These are phyloP conservation scores for Colossoma macropomum DNA, from an alignment of 2,113 vertebrate species.

Conservation along the genomic window DNA sequence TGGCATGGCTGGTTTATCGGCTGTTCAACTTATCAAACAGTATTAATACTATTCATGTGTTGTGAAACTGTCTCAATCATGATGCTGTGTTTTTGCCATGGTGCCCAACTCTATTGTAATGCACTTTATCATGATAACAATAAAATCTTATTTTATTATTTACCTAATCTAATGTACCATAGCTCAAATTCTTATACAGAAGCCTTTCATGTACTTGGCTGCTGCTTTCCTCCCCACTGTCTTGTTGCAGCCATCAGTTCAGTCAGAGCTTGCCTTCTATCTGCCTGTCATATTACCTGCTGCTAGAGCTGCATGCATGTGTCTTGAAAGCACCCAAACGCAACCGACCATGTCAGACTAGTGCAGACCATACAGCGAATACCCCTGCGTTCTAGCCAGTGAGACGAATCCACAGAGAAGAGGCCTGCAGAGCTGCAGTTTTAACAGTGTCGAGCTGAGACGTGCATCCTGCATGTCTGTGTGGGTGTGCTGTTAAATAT, in stretches of 20 bases:
- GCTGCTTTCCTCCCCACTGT: conserved; percentile 22
- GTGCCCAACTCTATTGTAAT: too few species aligned
- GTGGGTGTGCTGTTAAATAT: conserved; percentile 44
- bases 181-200: conserved; percentile 22
- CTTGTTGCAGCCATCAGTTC: conserved; percentile 40
- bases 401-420: conserved; percentile 19
- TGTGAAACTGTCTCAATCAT: too few species aligned
- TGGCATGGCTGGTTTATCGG: too few species aligned
- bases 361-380: conserved; percentile 12
- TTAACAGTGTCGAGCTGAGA: not conserved
- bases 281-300: conserved; percentile 35
- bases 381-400: conserved; percentile 1
- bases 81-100: too few species aligned
- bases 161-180: not conserved
- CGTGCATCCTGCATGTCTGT: not conserved
- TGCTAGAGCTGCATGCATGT: conserved; percentile 6
- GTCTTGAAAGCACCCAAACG: not conserved
- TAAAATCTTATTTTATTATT: not conserved
- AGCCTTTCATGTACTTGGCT: conserved; percentile 33
- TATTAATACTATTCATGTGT: too few species aligned
- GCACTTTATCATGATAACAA: too few species aligned
- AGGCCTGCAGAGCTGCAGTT: not conserved
- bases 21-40: too few species aligned
- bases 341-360: conserved; percentile 22
- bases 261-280: conserved; percentile 16